Evolutionary conservation across 64 coral and sea anemone species (phyloP), one percentile per base, ranked within the genome.

Genomic region (Stichodactyla helianthus): DNA sequence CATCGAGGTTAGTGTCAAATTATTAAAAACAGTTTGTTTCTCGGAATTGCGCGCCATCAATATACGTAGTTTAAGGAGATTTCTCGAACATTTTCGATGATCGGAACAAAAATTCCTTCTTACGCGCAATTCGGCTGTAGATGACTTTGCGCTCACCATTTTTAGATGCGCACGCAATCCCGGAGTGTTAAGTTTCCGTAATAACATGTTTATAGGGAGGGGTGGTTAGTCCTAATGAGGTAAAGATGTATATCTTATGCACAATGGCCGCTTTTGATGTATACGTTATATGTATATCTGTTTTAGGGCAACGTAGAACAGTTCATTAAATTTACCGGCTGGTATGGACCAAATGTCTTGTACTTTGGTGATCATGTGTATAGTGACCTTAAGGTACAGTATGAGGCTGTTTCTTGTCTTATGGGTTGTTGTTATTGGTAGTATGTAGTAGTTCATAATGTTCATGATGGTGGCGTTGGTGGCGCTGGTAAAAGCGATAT

Each of bases 291-390:
- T 74, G 25, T 19, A 9, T 31, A 31, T 23, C n/a, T 74, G n/a
- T 74, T 13, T 77, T 59, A 98, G 96, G 93, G 96, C 0, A 98
- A 98, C 77, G 93, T 98, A 16, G 96, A 98, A 27, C 96, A 98
- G 82, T 98, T 98, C 17, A 94, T 95, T 27, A 98, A 94, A 58
- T 98, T 92, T 62, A 98, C 96, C 44, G 96, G 96, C 15, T 98
- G 96, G 96, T 98, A 94, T 56, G 96, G 96, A 54, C 96, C 96
- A 19, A 98, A 84, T 52, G 96, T 98, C n/a, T 56, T 98, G 26
- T 98, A 98, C 59, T 82, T 98, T 77, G 96, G 96, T 51, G 96
- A 98, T 77, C 96, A 98, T 53, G 96, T 98, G 19, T 98, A 98
- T 64, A 98, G 96, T 77, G 96, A 98, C 52, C 88, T 98, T 6